Evolutionary conservation across 2,113 vertebrate species (phyloP).

Genomic region (Megaceryle torquata): DNA sequence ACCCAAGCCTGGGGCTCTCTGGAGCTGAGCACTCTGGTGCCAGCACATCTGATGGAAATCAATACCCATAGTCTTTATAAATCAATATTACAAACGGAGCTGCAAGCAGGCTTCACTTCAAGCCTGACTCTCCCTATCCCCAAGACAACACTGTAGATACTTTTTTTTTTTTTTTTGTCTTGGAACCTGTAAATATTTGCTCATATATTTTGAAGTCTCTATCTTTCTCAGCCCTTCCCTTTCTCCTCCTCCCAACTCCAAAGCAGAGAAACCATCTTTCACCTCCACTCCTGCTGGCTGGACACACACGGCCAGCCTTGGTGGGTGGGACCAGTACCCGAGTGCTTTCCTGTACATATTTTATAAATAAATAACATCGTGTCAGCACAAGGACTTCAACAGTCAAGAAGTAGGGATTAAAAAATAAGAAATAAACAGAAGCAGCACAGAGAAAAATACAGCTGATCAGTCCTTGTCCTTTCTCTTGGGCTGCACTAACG

Average conservation of each 20-base stretch:
- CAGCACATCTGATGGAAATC: not conserved
- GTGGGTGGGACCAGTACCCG: not conserved
- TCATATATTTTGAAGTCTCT: conserved; percentile 31
- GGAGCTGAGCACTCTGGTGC: rapidly evolving
- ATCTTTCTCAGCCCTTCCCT: conserved; percentile 3
- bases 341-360: conserved; percentile 57
- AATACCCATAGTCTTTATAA: not conserved
- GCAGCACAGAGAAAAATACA: conserved; percentile 15
- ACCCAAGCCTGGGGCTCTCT: rapidly evolving
- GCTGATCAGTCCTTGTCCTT: conserved; percentile 13
- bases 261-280: not conserved
- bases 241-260: not conserved
- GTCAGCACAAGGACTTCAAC: conserved; percentile 36
- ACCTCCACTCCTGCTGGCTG: not conserved
- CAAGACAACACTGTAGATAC: conserved; percentile 45
- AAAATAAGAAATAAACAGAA: conserved; percentile 53
- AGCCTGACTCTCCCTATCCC: not conserved
- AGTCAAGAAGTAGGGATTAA: conserved; percentile 26
- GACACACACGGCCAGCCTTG: not conserved
- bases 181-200: conserved; percentile 68
- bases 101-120: not conserved
- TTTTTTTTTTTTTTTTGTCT: conserved; percentile 10
- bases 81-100: conserved; percentile 50
- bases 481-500: not conserved
- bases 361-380: conserved; percentile 54